Base-by-base conservation (phyloP, 2,113 vertebrate genomes). In the Melanostigma gelatinosum region DNA sequence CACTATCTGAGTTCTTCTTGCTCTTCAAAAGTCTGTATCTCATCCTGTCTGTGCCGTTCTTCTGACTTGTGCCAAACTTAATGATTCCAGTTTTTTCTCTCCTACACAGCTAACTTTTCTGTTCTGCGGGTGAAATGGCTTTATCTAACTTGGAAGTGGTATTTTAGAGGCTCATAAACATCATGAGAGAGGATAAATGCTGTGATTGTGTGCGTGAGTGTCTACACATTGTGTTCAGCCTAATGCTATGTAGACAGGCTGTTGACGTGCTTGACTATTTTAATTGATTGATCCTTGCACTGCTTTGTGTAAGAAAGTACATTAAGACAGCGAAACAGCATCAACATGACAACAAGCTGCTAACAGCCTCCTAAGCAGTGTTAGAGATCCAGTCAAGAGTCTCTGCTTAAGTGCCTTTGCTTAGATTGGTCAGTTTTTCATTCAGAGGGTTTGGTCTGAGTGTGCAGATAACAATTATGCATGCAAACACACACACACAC, bases 331-430 rank as follows among this genome's bases (percentile, higher is more conserved):
- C 48, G 62, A 54, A 72, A 24, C 72, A 65, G 50, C 77, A n/a
- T 55, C 75, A 46, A 40, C 38, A 44, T 8, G 57, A 76, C 60
- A 70, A 42, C 73, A 18, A 6, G 27, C 46, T 12, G 58, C 75
- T 66, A 57, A 60, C 63, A 57, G 70, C 74, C 77, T 79, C 60
- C 72, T 54, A 6, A 65, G 48, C 73, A 46, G 54, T 16, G 61
- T 83, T 55, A 83, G 74, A 85, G 84, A 77, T 64, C 62, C 79
- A 16, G 72, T 48, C 60, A 65, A 62, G 75, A 76, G 77, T 84
- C 76, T 88, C 79, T 69, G 74, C 85, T 88, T 61, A 79, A 91
- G 90, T 87, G 90, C 86, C 90, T 80, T 84, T 11, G 74, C n/a
- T 13, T 78, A 36, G 70, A 79, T 79, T 79, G 74, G 70, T 67